These are phyloP conservation scores for Syngnathus floridae DNA, from an alignment of 2,113 vertebrate species.

Conservation along the genomic window DNA sequence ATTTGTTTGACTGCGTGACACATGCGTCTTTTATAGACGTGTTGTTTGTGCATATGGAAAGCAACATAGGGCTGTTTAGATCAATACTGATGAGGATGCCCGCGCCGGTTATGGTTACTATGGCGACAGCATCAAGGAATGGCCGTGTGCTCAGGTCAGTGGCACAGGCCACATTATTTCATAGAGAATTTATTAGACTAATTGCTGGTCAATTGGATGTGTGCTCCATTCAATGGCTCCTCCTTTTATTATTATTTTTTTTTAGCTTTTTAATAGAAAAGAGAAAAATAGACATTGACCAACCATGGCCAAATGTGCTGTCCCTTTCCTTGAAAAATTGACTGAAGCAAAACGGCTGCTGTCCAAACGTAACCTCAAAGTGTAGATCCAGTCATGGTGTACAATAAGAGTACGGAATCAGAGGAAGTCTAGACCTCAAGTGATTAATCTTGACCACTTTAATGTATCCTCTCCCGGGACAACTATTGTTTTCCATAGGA, in stretches of 20 bases:
- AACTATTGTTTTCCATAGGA: slow-evolving; percentile 52
- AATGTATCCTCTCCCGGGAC: slow-evolving; percentile 38
- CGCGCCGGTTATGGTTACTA: slow-evolving; percentile 52
- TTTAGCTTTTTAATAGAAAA: not conserved
- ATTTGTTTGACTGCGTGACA: slow-evolving; percentile 39
- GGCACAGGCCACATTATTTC: not conserved
- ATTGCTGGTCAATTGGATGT: not conserved
- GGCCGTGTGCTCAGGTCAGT: not conserved
- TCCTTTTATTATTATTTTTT: not conserved
- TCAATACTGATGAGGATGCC: slow-evolving; percentile 57
- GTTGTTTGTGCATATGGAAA: slow-evolving; percentile 17
- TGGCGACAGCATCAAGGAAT: slow-evolving; percentile 59
- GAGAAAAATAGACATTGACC: not conserved
- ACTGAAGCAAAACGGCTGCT: not conserved
- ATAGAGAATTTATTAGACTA: not conserved
- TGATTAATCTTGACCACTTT: slow-evolving; percentile 46
- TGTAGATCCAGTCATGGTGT: not conserved
- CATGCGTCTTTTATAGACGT: slow-evolving; percentile 35
- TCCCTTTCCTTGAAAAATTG: not conserved
- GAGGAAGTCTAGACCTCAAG: slow-evolving; percentile 37
- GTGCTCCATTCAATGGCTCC: not conserved
- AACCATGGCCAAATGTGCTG: not conserved
- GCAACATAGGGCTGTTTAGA: slow-evolving; percentile 20
- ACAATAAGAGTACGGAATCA: not conserved
- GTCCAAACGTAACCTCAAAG: not conserved